Evolutionary conservation across 2,797 vertebrate genomes (phyloP), one percentile per base, ranked within the genome.

Genomic region (Phoebastria nigripes): DNA sequence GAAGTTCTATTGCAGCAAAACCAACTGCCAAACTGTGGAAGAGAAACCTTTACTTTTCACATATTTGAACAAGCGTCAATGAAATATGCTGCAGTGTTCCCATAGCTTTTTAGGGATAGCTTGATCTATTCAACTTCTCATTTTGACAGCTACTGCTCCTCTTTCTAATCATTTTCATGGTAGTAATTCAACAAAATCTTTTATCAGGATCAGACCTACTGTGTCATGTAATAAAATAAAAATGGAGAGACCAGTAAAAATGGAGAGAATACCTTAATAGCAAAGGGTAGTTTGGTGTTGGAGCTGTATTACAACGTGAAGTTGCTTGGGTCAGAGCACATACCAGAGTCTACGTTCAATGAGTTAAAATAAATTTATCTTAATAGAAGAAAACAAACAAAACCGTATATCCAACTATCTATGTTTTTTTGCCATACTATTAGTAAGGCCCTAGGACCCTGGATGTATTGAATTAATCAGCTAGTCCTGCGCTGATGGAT

Each of bases 401-500:
- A 93, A 46, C 22, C 51, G 33, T 7, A 56, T 49, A 67, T 55
- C 29, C 44, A 89, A 49, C 33, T 25, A 31, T 11, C 9, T 35
- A 5, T 0, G 0, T 2, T 8, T 66, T 74, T 76, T 49, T 31
- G 3, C 17, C 3, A 18, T 51, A 11, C 5, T 28, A 2, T 88
- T 86, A 76, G 26, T 62, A 62, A 92, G 62, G n/a, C 25, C 24
- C 20, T 37, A 56, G 41, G 18, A 63, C 35, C 8, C 44, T 61
- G 44, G 22, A 49, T 82, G 12, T 76, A 47, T 51, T 82, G 58
- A 65, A 76, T 72, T 89, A 62, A 77, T 73, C 66, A 67, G 22
- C 20, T 55, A 65, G 25, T 78, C 41, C 41, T 72, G 15, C 37
- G 20, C 14, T 67, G 46, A 49, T 12, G 74, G 10, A 56, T 63